These are phyloP conservation scores for Spongilla lacustris DNA, from an alignment of 37 sponge, comb jelly and placozoan genomes.

Conservation along the genomic window DNA sequence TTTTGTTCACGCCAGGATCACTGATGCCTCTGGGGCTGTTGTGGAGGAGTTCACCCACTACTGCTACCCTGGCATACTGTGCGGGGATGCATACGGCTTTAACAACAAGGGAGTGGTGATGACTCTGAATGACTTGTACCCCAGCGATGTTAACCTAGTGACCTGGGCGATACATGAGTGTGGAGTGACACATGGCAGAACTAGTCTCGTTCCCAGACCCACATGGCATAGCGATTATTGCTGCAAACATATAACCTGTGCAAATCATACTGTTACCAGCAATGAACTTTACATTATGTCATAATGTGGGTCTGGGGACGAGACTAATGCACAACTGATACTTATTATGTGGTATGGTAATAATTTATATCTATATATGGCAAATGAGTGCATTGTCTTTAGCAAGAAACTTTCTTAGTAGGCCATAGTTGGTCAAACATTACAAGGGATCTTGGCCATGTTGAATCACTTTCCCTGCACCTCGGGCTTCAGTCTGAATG, in stretches of 20 bases:
- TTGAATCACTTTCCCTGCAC: constrained; percentile 2
- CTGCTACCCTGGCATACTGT: constrained; percentile 45
- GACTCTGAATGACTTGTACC: constrained; percentile 46
- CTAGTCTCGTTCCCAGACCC: too few species aligned
- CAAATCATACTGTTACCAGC: too few species aligned
- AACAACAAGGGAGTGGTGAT: constrained; percentile 14
- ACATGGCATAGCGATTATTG: too few species aligned
- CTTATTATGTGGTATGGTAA: too few species aligned
- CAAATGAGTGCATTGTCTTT: background rate
- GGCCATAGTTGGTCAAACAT: constrained; percentile 11
- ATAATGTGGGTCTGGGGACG: too few species aligned
- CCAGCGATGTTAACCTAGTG: constrained; percentile 13
- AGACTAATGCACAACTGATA: too few species aligned
- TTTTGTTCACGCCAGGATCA: constrained; percentile 16
- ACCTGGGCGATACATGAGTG: constrained; percentile 17
- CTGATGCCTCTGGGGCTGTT: background rate
- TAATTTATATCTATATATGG: too few species aligned
- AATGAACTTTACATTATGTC: too few species aligned
- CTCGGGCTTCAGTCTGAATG: constrained; percentile 37
- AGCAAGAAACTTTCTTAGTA: constrained; percentile 36
- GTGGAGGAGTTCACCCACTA: constrained; percentile 47
- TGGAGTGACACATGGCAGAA: too few species aligned
- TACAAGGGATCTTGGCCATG: background rate
- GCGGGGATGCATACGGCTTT: constrained; percentile 57
- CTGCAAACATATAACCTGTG: too few species aligned